Evolutionary conservation across 2,797 vertebrate genomes (phyloP).

Genomic region (Catharus ustulatus): DNA sequence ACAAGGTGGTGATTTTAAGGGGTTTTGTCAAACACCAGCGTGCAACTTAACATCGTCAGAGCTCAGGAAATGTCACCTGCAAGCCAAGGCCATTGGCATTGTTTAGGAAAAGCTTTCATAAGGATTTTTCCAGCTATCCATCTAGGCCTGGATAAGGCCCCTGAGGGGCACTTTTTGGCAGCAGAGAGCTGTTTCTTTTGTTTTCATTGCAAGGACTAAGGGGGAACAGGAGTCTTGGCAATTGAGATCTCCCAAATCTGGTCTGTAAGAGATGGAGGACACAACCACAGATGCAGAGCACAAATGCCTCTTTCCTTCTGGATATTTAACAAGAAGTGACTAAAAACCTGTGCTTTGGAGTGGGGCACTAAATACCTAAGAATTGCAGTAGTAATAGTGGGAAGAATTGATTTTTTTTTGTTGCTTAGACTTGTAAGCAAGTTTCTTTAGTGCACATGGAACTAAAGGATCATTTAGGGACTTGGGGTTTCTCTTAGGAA

Average conservation of each 20-base stretch:
- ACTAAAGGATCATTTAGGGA: neutral
- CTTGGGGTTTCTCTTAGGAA: neutral
- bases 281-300: neutral
- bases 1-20: neutral
- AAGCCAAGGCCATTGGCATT: neutral
- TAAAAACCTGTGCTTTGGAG: neutral
- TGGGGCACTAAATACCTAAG: neutral
- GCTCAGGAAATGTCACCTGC: neutral
- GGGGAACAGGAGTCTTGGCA: neutral
- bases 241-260: neutral
- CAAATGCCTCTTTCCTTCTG: neutral
- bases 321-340: neutral
- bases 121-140: neutral
- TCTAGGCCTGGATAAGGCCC: neutral
- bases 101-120: neutral
- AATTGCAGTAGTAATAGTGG: neutral
- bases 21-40: neutral
- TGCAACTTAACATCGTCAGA: neutral
- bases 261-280: neutral
- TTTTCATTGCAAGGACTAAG: neutral
- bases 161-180: neutral
- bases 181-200: neutral
- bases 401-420: neutral
- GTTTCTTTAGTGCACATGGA: neutral
- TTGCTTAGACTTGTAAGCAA: neutral